Base-by-base conservation (phyloP, 2,888 invertebrate species). In the Napeogenes inachia region DNA sequence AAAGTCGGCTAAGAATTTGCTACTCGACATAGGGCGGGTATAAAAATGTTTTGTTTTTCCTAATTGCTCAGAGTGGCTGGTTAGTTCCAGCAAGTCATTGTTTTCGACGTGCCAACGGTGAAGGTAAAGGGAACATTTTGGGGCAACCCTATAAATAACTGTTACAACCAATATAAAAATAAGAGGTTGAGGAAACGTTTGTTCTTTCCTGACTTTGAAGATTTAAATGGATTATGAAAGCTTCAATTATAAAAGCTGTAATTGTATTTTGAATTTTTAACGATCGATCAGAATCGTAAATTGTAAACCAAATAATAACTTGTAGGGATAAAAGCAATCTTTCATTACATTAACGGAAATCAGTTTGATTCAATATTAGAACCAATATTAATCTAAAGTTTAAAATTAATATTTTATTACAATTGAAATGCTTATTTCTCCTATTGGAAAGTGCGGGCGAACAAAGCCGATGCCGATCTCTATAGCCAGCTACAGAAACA, bases 21-120 rank as follows among this genome's bases (percentile, higher is more conserved):
- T 67, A 78, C 75, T 74, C 73, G 56, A 63, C 66, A 57, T 58
- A 58, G 56, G 73, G 67, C 60, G 60, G 76, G 80, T 80, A 82
- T 86, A 87, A 89, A 87, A 88, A 85, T 88, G 87, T 87, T 89
- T 89, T 88, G 89, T 89, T 89, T 87, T 80, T 84, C 80, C 83
- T 89, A 89, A 89, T 89, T 87, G 89, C 82, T 84, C 73, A 76
- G 84, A 90, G 89, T 89, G 87, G 86, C 85, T 88, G 87, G 81
- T 88, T 85, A 84, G 82, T 87, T 87, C 74, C 77, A 79, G 76
- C 84, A 68, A 88, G 87, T 89, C 89, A 90, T 87, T 89, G 89
- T 89, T 89, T 88, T 85, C 85, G 83, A 84, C 82, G 80, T 80
- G 80, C 68, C 66, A 66, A 62, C 65, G 62, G 61, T 66, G 75